These are phyloP conservation scores for Neodontobutis hainanensis DNA, from an alignment of 2,113 vertebrate species.

Conservation along the genomic window DNA sequence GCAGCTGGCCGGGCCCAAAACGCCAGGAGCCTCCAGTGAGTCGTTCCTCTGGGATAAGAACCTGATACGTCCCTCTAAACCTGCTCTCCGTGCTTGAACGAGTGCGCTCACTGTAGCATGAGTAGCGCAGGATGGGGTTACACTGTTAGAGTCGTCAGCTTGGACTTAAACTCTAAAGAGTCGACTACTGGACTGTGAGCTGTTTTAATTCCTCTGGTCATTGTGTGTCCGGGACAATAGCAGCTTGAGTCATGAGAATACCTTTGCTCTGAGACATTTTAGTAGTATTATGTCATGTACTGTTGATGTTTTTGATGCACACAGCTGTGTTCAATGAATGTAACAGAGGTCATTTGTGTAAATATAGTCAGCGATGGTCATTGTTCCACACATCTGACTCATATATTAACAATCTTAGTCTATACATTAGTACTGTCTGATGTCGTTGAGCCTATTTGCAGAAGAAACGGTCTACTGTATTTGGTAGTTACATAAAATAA, in stretches of 20 bases:
- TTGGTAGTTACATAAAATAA: no score
- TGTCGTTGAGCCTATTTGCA: not conserved
- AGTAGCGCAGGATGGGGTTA: constrained; percentile 59
- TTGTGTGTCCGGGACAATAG: constrained; percentile 28
- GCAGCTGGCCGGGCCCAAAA: constrained; percentile 41
- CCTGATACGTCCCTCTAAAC: constrained; percentile 41
- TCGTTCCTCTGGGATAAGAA: constrained; percentile 57
- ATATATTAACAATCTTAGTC: not conserved
- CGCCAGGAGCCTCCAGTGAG: constrained; percentile 36
- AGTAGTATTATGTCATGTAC: constrained; percentile 26
- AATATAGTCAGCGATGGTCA: constrained; percentile 1
- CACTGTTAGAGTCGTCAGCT: constrained; percentile 74
- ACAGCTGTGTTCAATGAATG: constrained; percentile 24
- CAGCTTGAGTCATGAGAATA: constrained; percentile 21
- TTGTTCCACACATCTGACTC: constrained; percentile 25
- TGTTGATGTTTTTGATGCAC: constrained; percentile 33
- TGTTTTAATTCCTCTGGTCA: constrained; percentile 13
- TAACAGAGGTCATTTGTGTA: constrained; percentile 22
- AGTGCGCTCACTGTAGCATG: constrained; percentile 61
- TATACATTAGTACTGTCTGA: not conserved
- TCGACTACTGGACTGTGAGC: constrained; percentile 36
- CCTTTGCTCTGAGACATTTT: constrained; percentile 23
- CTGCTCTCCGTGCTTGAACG: constrained; percentile 50
- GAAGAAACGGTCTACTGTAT: no score
- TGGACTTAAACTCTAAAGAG: constrained; percentile 47